Percentiles rank a stretch among this genome's conserved stretches.
phyloP scores from a whole-genome alignment of 2,113 vertebrate species.

The Dicerorhinus sumatrensis region DNA sequence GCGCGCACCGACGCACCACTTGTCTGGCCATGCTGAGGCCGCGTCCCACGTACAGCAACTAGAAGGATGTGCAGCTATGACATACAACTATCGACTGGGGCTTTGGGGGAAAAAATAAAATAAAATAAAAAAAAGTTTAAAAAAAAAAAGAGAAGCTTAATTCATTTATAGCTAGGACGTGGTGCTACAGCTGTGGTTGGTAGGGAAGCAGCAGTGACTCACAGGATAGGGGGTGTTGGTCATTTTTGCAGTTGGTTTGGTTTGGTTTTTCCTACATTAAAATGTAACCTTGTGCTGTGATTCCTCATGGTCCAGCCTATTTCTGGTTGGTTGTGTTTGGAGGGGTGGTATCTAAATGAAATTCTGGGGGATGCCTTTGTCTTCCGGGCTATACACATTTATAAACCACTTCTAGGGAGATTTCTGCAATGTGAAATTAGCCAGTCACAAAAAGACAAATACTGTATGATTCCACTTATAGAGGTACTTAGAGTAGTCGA shows the following conservation, averaged over 20 bases:
- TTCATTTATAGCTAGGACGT: not conserved
- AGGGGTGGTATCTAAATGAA: not conserved
- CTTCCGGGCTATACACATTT: not conserved
- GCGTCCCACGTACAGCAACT: no score
- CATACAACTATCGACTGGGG: no score
- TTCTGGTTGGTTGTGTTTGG: not conserved
- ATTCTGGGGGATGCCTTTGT: not conserved
- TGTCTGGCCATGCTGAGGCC: no score
- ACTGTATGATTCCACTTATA: not conserved
- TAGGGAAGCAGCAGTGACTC: accelerated
- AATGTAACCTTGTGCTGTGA: no score
- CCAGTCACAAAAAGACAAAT: not conserved
- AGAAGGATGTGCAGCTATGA: no score
- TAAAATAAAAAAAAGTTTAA: no score
- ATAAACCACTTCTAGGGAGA: not conserved
- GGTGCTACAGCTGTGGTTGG: not conserved
- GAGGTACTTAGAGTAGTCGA: not conserved
- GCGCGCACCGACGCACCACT: no score
- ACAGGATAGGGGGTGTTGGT: accelerated
- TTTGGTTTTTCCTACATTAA: not conserved
- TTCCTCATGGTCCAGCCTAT: not conserved
- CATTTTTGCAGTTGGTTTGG: not conserved
- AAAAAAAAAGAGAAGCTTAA: not conserved
- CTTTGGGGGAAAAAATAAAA: no score
- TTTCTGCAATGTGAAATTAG: not conserved